Percentiles rank a stretch among this genome's conserved stretches.
Evolutionary conservation across 2,888 invertebrate species (phyloP).

Genomic region (Sesamia inferens): DNA sequence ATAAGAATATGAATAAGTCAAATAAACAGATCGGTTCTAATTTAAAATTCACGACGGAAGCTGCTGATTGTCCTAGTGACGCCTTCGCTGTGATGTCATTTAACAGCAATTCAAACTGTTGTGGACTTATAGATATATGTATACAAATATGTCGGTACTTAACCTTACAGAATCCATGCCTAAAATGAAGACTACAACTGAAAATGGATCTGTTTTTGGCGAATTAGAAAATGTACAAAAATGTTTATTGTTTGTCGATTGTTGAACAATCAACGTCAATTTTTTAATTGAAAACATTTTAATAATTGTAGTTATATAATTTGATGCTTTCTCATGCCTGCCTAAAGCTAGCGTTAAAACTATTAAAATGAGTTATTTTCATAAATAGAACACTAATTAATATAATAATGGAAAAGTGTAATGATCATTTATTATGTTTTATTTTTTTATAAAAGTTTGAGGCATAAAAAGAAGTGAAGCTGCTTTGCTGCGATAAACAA

Average conservation of each 20-base stretch:
- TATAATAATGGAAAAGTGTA: not conserved
- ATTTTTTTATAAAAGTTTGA: not conserved
- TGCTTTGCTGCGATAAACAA: not conserved
- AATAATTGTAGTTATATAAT: not conserved
- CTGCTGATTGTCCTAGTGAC: constrained; percentile 21
- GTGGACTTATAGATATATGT: not conserved
- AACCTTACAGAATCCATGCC: constrained; percentile 13
- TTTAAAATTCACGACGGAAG: constrained; percentile 30
- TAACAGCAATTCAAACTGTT: constrained; percentile 17
- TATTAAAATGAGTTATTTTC: not conserved
- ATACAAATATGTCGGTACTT: constrained; percentile 19
- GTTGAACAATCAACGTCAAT: not conserved
- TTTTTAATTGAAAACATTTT: too few relatives aligned
- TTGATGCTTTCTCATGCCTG: not conserved
- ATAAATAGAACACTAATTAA: not conserved
- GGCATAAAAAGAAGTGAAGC: not conserved
- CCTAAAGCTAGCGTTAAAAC: not conserved
- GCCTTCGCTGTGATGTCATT: constrained; percentile 34
- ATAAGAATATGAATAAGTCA: constrained; percentile 9
- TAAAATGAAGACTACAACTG: not conserved
- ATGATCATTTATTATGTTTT: not conserved
- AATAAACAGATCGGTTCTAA: constrained; percentile 42
- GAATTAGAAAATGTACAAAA: not conserved
- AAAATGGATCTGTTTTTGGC: not conserved
- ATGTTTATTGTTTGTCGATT: not conserved